Evolutionary conservation across 2,797 vertebrate species (phyloP), one percentile per base, ranked within the genome.

Genomic region (Rallus crepitans): DNA sequence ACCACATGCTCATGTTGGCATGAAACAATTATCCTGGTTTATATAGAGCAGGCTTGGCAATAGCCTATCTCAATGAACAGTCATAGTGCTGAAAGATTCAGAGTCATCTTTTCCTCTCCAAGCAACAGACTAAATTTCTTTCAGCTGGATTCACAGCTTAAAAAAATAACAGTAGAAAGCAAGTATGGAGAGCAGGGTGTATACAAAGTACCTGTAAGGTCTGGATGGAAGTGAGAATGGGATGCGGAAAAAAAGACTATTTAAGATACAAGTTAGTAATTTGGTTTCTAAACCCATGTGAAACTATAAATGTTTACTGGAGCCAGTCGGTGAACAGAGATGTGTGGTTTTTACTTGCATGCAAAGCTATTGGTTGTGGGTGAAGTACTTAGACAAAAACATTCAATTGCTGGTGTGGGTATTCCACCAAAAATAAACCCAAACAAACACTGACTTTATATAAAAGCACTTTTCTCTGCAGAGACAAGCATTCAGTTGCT

Each of bases 341-440:
- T 89, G 81, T 92, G 93, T 85, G 94, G 80, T 72, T 89, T 90
- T 93, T 39, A 75, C 81, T 95, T 77, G 81, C 88, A 93, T 85
- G 94, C 90, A 92, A 80, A 96, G 78, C 94, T 89, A 73, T 85
- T 92, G 91, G 81, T 92, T 96, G 96, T 0, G 81, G 88, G 71
- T 52, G 27, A 93, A 94, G 64, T 80, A 92, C 73, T 91, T 89
- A 70, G 88, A 96, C 73, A 91, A 94, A 84, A 96, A 61, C 66
- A 94, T 53, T 90, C 70, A 91, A 37, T 94, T 0, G 0, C 69
- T 81, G 20, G 60, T 93, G 70, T 93, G 91, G 85, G 60, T 96
- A 96, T 94, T 95, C 59, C 64, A 92, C 90, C 81, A 92, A 89
- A 95, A 95, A 95, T 95, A 94, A 97, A 92, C 64, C 86, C 83